These are phyloP conservation scores for Haliaeetus leucogaster DNA, from an alignment of 2,113 vertebrate species.

Conservation along the genomic window DNA sequence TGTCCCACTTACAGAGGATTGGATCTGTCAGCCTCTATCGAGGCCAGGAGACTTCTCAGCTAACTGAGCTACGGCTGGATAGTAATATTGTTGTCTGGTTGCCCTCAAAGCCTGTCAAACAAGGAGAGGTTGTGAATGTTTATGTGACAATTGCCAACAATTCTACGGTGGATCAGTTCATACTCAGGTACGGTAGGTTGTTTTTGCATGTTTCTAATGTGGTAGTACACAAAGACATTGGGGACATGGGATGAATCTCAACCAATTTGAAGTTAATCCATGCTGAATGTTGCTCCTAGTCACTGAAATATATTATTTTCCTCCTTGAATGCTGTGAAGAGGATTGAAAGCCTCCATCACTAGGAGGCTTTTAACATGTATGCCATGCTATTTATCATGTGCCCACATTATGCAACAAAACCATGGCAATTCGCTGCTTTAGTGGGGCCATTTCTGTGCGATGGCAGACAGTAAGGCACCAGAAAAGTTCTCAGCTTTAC, in stretches of 20 bases:
- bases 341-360: not conserved
- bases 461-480: not conserved
- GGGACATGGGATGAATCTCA: not conserved
- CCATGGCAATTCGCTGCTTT: not conserved
- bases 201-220: not conserved
- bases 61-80: constrained; percentile 84
- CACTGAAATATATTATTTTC: not conserved
- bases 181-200: constrained; percentile 80
- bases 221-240: not conserved
- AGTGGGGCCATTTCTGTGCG: not conserved
- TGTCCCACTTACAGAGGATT: constrained; percentile 81
- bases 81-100: constrained; percentile 83
- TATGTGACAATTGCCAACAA: constrained; percentile 80
- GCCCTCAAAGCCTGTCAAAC: constrained; percentile 83
- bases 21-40: constrained; percentile 81
- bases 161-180: constrained; percentile 87
- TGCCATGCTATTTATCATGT: not conserved
- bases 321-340: not conserved
- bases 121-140: constrained; percentile 85
- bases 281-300: not conserved
- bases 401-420: not conserved
- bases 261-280: not conserved
- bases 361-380: not conserved
- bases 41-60: constrained; percentile 72
- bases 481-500: not conserved